Base-by-base conservation (phyloP, 2,797 vertebrate genomes). In the Enteromius trimaculatus region DNA sequence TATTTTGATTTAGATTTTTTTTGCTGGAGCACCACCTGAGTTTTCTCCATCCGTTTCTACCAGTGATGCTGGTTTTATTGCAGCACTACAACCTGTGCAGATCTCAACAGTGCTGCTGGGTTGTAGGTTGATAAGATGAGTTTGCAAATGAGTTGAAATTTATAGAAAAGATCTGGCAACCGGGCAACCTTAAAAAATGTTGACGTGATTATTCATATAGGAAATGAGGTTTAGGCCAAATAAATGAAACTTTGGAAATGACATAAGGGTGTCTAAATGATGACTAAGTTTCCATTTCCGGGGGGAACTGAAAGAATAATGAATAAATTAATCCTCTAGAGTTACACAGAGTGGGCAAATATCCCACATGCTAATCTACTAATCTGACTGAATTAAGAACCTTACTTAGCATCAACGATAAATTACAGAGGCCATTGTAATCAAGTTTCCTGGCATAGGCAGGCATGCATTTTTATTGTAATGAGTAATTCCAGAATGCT, bases 401-500 rank as follows among this genome's bases (percentile, higher is more conserved):
- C 80, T 89, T 88, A 85, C 76, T 89, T 77, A 69, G 62, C 81
- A 65, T 90, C 72, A 79, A 82, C 71, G 81, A 81, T 84, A 60
- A 82, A 91, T 85, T 77, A 86, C 81, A 89, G 29, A 86, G 81
- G 64, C 86, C 76, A 77, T 78, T 31, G 80, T 87, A 83, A 90
- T 85, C 86, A 87, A 85, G 82, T 89, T 92, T 93, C 89, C 88
- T 92, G 89, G 89, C 90, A 89, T 72, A 71, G 42, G 11, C 49
- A 76, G 74, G 31, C 66, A 62, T 85, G 79, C 76, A n/a, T 81
- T 82, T 89, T 83, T 88, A 83, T 83, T 86, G 82, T 71, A 77
- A 58, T 77, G 70, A 79, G 79, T 88, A 82, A 88, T 86, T 90
- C 83, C 58, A 77, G 87, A 85, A 78, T 29, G 17, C 70, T 44